These are phyloP conservation scores for Aplodontia rufa DNA, from an alignment of 2,113 vertebrate species.

Conservation along the genomic window DNA sequence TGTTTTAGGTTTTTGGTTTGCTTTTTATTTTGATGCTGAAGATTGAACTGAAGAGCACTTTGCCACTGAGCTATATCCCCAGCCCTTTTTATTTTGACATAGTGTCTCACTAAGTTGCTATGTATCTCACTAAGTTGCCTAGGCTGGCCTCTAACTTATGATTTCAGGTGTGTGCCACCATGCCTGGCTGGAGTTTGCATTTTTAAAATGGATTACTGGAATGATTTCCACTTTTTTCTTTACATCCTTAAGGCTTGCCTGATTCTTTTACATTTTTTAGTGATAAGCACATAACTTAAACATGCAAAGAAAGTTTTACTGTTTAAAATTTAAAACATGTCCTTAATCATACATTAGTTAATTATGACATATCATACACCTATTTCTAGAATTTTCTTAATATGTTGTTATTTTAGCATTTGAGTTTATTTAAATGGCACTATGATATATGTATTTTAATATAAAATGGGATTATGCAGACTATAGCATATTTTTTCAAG, in stretches of 20 bases:
- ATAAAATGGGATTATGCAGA: neutral
- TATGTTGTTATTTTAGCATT: slow-evolving; percentile 8
- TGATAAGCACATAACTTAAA: neutral
- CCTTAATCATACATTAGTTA: neutral
- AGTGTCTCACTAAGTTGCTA: too few species aligned
- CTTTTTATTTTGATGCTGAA: too few species aligned
- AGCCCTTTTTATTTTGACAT: too few species aligned
- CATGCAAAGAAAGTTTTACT: neutral
- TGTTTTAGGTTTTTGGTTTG: too few species aligned
- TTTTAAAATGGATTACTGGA: neutral
- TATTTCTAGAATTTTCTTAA: neutral
- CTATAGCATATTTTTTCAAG: neutral
- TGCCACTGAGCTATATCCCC: too few species aligned
- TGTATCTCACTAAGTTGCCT: too few species aligned
- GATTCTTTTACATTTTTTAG: neutral
- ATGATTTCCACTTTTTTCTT: neutral
- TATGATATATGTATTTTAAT: neutral
- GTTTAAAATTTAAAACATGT: slow-evolving; percentile 3
- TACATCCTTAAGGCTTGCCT: neutral
- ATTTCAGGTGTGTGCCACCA: too few species aligned
- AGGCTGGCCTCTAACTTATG: too few species aligned
- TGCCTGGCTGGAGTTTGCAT: too few species aligned
- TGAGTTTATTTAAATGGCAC: neutral
- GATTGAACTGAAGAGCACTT: too few species aligned
- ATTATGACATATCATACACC: neutral